Conservation (phyloP, 1,140 invertebrate species). For the Latrodectus geometricus region DNA sequence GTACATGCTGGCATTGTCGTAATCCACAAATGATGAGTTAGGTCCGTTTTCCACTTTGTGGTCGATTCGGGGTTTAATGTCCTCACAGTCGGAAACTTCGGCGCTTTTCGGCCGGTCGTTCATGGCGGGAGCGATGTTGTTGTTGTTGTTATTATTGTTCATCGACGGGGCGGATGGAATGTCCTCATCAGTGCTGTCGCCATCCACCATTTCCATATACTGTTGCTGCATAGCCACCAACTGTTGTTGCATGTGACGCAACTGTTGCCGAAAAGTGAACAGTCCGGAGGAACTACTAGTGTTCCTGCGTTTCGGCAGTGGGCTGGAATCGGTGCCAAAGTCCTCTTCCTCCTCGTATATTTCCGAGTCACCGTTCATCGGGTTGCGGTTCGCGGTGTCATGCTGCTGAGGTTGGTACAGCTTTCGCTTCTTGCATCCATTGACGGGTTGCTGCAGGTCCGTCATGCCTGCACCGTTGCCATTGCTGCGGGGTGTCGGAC, state of each 20-base stretch:
- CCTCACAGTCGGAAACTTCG: slow-evolving; percentile 17
- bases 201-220: slow-evolving; percentile 83
- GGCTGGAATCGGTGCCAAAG: slow-evolving; percentile 54
- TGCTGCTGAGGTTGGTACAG: slow-evolving; percentile 97
- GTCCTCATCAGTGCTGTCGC: slow-evolving; percentile 33
- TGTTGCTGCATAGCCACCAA: slow-evolving; percentile 90
- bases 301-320: slow-evolving; percentile 59
- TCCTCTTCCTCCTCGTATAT: slow-evolving; percentile 77
- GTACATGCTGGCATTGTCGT: slow-evolving; percentile 55
- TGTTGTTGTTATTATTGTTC: background rate
- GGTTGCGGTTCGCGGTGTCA: slow-evolving; percentile 70
- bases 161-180: background rate
- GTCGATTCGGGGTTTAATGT: slow-evolving; percentile 13
- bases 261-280: slow-evolving; percentile 84
- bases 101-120: slow-evolving; percentile 24
- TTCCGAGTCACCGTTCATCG: slow-evolving; percentile 58
- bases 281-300: slow-evolving; percentile 46
- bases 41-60: slow-evolving; percentile 69
- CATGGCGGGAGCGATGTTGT: background rate
- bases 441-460: slow-evolving; percentile 68
- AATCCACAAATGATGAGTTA: slow-evolving; percentile 16
- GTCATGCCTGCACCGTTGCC: background rate
- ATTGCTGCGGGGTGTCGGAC: slow-evolving; percentile 10
- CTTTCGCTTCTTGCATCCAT: slow-evolving; percentile 95
- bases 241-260: slow-evolving; percentile 88